A percentile compares a stretch with the other conserved stretches of the same genome.
Conservation (phyloP, 1,140 invertebrate species). For the Arctopsyche grandis region DNA sequence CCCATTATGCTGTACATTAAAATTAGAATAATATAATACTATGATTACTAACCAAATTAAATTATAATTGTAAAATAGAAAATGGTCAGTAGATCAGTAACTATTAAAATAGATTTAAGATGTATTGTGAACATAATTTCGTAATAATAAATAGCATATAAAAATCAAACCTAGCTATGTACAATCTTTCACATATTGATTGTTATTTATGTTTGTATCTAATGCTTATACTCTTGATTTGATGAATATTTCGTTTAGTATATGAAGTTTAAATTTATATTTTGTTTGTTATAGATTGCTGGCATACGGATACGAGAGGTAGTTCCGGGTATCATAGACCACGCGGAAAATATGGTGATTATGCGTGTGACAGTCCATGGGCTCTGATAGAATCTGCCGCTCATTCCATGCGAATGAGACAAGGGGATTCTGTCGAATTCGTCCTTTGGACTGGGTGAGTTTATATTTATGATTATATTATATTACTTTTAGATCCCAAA, state of each 20-base stretch:
- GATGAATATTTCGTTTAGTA: not conserved
- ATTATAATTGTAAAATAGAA: too few species aligned
- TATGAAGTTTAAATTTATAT: not conserved
- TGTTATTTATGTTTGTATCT: too few species aligned
- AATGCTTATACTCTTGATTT: too few species aligned
- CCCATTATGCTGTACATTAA: too few species aligned
- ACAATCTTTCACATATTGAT: not conserved
- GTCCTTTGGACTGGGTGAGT: conserved; percentile 92
- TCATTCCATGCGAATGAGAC: conserved; percentile 80
- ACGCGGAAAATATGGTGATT: conserved; percentile 77
- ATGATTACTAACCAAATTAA: too few species aligned
- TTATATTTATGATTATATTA: not conserved
- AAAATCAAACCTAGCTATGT: too few species aligned
- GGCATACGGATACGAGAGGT: conserved; percentile 61
- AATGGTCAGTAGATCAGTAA: too few species aligned
- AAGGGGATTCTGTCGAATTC: conserved; percentile 87
- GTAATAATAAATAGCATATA: too few species aligned
- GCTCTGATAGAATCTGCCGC: conserved; percentile 85
- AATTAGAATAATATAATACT: too few species aligned
- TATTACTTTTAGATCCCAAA: not conserved
- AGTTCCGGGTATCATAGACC: conserved; percentile 63
- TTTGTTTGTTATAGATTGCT: conserved; percentile 58
- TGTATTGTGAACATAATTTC: too few species aligned
- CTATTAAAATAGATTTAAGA: too few species aligned
- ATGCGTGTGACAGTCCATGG: conserved; percentile 89